Base-by-base conservation (phyloP, 2,113 vertebrate species). In the Odontesthes bonariensis region DNA sequence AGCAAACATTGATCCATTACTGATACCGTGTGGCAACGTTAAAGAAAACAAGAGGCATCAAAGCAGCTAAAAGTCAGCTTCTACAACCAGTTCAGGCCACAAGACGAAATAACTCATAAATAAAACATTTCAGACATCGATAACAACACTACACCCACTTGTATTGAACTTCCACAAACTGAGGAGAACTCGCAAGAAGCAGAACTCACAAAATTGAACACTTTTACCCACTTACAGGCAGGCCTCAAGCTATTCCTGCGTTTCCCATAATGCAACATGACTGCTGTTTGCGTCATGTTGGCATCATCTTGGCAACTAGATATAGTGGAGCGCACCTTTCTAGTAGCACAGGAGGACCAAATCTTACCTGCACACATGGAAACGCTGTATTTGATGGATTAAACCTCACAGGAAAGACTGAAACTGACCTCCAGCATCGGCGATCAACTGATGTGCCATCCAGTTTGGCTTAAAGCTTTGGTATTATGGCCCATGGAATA, bases 1-100 rank as follows among this genome's bases (percentile, higher is more conserved):
- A 4, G 47, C 51, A 73, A 79, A 82, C 38, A 73, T 4, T 32
- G 23, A 79, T 70, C 56, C 9, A 2, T 12, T n/a, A 16, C 49
- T 32, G 56, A 73, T 42, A 68, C 19, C 17, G 22, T 3, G 11
- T 1, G 7, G 27, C 53, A 47, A 38, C 7, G 22, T 20, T n/a
- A 44, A n/a, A 55, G 46, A 42, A 44, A 53, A 57, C 10, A n/a
- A n/a, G 0, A 13, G 16, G 19, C 13, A n/a, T 14, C 16, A 32
- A 55, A 56, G 65, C 11, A 44, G 23, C 8, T 1, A 32, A 57
- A 47, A 9, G 44, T 35, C 4, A 12, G 31, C 35, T 23, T 0
- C 46, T 49, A 6, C 19, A 16, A 14, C 12, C 35, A 38, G 13
- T 46, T 16, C 13, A 17, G 44, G 44, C 44, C 16, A 16, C 17